Base-by-base conservation (phyloP, 2,888 invertebrate genomes). In the Tanypteryx hageni region DNA sequence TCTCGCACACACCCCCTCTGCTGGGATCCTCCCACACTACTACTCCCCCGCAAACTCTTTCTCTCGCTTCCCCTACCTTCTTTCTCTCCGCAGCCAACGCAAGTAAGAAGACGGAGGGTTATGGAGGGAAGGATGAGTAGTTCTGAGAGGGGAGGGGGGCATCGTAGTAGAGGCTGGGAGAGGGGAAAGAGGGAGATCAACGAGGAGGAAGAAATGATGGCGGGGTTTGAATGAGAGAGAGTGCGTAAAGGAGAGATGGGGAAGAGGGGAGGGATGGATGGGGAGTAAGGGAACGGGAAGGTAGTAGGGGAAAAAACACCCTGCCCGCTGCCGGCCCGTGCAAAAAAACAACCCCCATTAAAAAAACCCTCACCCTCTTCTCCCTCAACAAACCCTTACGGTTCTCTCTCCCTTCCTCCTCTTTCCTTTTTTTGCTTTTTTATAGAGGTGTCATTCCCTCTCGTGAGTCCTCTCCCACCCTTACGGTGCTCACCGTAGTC, bases 371-470 rank as follows among this genome's bases (percentile, higher is more conserved):
- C 68, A 68, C 68, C 22, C n/a, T 68, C 68, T 10, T 5, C n/a
- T 11, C 68, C n/a, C 10, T 44, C 44, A 5, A 44, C 44, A 68
- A 5, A 10, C 68, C 76, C 64, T n/a, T 44, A 64, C 89, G 68
- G 89, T 68, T 31, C 64, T 11, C 86, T 82, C 82, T 44, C n/a
- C 18, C 76, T 22, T n/a, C 10, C 27, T 31, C 61, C 86, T 16
- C 27, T 57, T 61, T 61, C 11, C 13, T 18, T 64, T 89, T 64
- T 64, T n/a, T 64, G 44, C 64, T 89, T 89, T 86, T 89, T 89
- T 89, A 89, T 89, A 64, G 89, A 64, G 89, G 64, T 89, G 89
- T 89, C 89, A 89, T 64, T 61, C 89, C 89, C 64, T 64, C 68
- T 44, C 56, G 7, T 27, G 76, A 18, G 18, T 68, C 22, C 22